Evolutionary conservation across 2,113 vertebrate species (phyloP).

Genomic region (Neotoma lepida): DNA sequence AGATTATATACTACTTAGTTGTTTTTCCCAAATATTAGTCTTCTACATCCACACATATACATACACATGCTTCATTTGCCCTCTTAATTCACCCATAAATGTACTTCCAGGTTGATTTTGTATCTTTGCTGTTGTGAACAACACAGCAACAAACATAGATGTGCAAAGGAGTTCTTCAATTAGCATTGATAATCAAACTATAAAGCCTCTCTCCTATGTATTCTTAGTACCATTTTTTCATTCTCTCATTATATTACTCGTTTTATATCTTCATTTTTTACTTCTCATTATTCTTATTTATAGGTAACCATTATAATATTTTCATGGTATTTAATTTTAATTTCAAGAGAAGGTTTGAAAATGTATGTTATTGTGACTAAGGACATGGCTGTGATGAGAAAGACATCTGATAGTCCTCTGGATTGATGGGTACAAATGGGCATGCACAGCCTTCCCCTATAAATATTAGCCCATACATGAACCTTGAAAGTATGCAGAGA

Average conservation of each 20-base stretch:
- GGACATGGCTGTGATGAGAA: not conserved
- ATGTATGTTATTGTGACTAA: not conserved
- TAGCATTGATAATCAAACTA: not conserved
- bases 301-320: not conserved
- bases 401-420: not conserved
- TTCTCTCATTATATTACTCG: not conserved
- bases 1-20: not conserved
- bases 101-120: not conserved
- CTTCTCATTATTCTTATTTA: not conserved
- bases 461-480: not conserved
- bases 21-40: not conserved
- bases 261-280: not conserved
- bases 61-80: not conserved
- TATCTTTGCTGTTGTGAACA: not conserved
- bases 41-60: not conserved
- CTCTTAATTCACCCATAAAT: not conserved
- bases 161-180: not conserved
- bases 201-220: not conserved
- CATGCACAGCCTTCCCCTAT: not conserved
- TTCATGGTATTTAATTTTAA: not conserved
- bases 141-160: not conserved
- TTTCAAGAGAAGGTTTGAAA: conserved; percentile 33
- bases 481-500: not conserved
- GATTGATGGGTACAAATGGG: not conserved
- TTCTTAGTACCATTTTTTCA: not conserved